These are phyloP conservation scores for Conus canariensis DNA, from an alignment of 2,888 invertebrate species.

Conservation along the genomic window DNA sequence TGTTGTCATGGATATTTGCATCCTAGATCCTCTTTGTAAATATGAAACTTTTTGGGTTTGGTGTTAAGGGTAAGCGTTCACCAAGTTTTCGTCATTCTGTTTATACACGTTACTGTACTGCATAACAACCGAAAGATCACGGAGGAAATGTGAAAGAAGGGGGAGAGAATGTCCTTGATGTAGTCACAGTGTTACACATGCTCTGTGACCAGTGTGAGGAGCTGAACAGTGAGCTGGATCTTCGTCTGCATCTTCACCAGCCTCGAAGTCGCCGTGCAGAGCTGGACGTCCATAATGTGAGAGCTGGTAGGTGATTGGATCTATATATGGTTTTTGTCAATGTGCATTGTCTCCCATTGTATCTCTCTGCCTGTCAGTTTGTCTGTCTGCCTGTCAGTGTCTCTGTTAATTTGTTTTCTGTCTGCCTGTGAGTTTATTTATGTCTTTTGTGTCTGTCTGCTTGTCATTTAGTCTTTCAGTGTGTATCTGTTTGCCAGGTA, in stretches of 20 bases:
- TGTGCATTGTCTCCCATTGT: background rate
- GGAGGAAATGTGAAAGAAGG: background rate
- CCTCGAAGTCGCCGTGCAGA: constrained; percentile 75
- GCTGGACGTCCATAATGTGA: constrained; percentile 77
- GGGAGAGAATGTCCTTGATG: background rate
- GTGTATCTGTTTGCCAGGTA: too few relatives aligned
- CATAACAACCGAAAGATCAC: too few relatives aligned
- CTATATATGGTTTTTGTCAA: background rate
- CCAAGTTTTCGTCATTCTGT: too few relatives aligned
- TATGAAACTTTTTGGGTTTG: too few relatives aligned
- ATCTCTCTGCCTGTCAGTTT: background rate
- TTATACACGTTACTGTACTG: too few relatives aligned
- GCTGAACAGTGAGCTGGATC: constrained; percentile 77
- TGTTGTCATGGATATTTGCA: too few relatives aligned
- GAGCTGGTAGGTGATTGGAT: constrained; percentile 71
- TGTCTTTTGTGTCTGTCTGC: background rate
- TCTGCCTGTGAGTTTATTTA: too few relatives aligned
- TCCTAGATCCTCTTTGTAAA: too few relatives aligned
- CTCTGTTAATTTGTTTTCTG: background rate
- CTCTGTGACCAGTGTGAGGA: constrained; percentile 71
- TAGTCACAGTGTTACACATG: too few relatives aligned
- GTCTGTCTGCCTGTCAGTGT: too few relatives aligned
- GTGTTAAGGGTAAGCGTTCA: too few relatives aligned
- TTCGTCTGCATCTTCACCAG: constrained; percentile 77
- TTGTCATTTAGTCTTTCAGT: background rate